phyloP scores from a whole-genome alignment of 2,888 invertebrate species.

The Latrodectus hesperus region DNA sequence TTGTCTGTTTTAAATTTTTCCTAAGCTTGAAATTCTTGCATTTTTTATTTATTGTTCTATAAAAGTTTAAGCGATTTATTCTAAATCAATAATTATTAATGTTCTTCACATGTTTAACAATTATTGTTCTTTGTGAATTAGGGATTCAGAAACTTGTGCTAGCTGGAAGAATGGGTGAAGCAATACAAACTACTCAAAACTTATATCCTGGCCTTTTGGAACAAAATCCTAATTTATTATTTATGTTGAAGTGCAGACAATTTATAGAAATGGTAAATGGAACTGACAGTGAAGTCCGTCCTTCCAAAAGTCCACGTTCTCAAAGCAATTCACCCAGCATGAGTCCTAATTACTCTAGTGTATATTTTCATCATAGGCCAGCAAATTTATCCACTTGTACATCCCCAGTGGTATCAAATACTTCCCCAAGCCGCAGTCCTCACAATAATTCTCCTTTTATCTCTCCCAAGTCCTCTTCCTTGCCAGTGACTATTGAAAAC shows the following conservation, averaged over 20 bases:
- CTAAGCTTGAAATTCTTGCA: too few species aligned
- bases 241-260: slow-evolving; percentile 97
- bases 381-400: slow-evolving; percentile 31
- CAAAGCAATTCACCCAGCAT: slow-evolving; percentile 74
- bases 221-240: slow-evolving; percentile 90
- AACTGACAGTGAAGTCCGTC: slow-evolving; percentile 84
- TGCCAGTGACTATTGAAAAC: slow-evolving; percentile 46
- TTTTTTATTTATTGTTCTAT: too few species aligned
- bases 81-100: too few species aligned
- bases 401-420: slow-evolving; percentile 32
- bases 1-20: too few species aligned
- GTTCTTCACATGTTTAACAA: too few species aligned
- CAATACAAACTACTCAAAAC: slow-evolving; percentile 90
- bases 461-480: slow-evolving; percentile 53
- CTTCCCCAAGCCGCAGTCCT: slow-evolving; percentile 48
- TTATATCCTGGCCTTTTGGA: slow-evolving; percentile 96
- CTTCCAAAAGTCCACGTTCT: slow-evolving; percentile 74
- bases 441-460: slow-evolving; percentile 48
- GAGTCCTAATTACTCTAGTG: slow-evolving; percentile 74
- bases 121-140: slow-evolving; percentile 74
- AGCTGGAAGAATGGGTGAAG: slow-evolving; percentile 95
- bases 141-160: slow-evolving; percentile 94
- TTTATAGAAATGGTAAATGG: slow-evolving; percentile 98
- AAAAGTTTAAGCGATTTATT: too few species aligned
- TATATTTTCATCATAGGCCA: slow-evolving; percentile 31